Conservation (phyloP, 1,140 invertebrate genomes). For the Choristoneura fumiferana region DNA sequence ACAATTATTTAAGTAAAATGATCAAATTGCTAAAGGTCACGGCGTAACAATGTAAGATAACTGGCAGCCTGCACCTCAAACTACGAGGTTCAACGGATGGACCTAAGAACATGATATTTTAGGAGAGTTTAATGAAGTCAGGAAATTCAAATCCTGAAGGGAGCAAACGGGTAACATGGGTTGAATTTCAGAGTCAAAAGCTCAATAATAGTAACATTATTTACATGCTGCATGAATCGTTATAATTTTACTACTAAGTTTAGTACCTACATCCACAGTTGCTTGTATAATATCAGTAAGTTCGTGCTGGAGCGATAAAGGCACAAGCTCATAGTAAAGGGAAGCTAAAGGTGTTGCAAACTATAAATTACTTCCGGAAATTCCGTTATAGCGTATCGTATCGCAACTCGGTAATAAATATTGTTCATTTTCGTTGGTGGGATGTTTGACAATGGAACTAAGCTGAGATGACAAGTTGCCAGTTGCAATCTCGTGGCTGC, state of each 20-base stretch:
- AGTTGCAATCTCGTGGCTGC: no score
- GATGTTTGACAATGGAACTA: conserved; percentile 51
- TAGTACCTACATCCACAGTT: no score
- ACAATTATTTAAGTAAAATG: not conserved
- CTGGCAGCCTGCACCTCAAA: not conserved
- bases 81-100: not conserved
- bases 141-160: conserved; percentile 15
- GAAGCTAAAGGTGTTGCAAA: conserved; percentile 49
- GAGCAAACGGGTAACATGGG: not conserved
- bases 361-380: conserved; percentile 65
- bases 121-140: not conserved
- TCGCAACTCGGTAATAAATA: conserved; percentile 60
- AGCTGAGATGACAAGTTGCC: not conserved
- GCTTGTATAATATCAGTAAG: not conserved
- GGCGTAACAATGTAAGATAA: not conserved
- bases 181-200: not conserved
- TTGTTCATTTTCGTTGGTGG: conserved; percentile 63
- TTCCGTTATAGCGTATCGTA: conserved; percentile 50
- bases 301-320: conserved; percentile 9
- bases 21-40: not conserved
- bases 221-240: not conserved
- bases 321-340: conserved; percentile 20
- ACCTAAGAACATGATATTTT: conserved; percentile 10
- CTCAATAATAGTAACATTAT: not conserved
- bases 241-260: no score